Percentiles rank a stretch among this genome's conserved stretches.
Conservation (phyloP, 1,140 invertebrate genomes). For the Drosophila malerkotliana region DNA sequence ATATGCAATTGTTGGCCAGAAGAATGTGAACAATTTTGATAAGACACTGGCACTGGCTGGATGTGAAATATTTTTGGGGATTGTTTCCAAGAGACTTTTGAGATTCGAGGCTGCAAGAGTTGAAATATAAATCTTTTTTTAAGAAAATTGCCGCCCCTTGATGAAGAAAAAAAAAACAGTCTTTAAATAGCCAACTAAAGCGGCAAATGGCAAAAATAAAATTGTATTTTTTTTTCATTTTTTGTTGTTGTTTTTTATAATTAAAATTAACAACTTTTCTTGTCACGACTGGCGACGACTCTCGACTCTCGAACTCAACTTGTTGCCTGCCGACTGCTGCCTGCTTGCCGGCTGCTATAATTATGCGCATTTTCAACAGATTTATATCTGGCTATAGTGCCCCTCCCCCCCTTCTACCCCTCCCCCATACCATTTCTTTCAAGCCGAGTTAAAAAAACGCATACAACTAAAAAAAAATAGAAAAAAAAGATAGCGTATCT, state of each 20-base stretch:
- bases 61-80: not conserved
- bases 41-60: not conserved
- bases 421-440: slow-evolving; percentile 28
- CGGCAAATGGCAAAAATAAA: slow-evolving; percentile 24
- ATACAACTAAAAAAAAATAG: slow-evolving; percentile 44
- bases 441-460: slow-evolving; percentile 40
- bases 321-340: slow-evolving; percentile 24
- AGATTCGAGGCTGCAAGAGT: not conserved
- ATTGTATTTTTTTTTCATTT: slow-evolving; percentile 23
- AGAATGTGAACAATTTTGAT: slow-evolving; percentile 32
- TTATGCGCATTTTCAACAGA: slow-evolving; percentile 82
- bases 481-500: slow-evolving; percentile 68
- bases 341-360: slow-evolving; percentile 59
- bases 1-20: slow-evolving; percentile 33
- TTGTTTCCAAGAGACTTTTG: not conserved
- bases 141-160: slow-evolving; percentile 11
- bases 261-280: slow-evolving; percentile 82
- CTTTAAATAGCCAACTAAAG: slow-evolving; percentile 25
- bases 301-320: slow-evolving; percentile 36
- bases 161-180: slow-evolving; percentile 16
- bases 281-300: slow-evolving; percentile 66
- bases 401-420: not conserved
- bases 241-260: slow-evolving; percentile 47
- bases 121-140: not conserved
- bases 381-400: slow-evolving; percentile 64